Percentiles rank a stretch among this genome's conserved stretches.
phyloP scores from a whole-genome alignment of 2,113 vertebrate species.

The Melanerpes aurifrons region DNA sequence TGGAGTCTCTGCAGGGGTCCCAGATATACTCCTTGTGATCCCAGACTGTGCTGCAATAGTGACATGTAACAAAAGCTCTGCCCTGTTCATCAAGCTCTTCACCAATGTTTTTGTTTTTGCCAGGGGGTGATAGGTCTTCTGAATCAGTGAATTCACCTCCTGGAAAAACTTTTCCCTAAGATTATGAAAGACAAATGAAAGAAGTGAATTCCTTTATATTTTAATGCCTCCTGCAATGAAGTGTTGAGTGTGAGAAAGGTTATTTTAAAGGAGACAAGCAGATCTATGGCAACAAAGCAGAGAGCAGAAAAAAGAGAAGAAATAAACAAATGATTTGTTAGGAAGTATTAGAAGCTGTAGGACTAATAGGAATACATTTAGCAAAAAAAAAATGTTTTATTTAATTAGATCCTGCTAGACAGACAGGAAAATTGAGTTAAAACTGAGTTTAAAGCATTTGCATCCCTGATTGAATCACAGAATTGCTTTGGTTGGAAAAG shows the following conservation, averaged over 20 bases:
- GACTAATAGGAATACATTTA: background rate
- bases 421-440: background rate
- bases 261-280: background rate
- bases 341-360: background rate
- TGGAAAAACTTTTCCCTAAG: constrained; percentile 95
- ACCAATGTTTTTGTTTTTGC: constrained; percentile 92
- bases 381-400: background rate
- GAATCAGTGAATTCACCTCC: constrained; percentile 88
- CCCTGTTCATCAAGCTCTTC: constrained; percentile 96
- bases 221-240: background rate
- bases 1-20: constrained; percentile 91
- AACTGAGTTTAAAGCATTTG: background rate
- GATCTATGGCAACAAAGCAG: background rate
- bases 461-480: background rate
- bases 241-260: background rate
- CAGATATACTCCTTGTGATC: constrained; percentile 86
- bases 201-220: background rate
- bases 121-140: constrained; percentile 83
- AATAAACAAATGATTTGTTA: background rate
- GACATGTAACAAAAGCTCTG: constrained; percentile 92
- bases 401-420: background rate
- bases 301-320: background rate
- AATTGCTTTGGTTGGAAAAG: no score
- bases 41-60: constrained; percentile 95
- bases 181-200: background rate